phyloP scores from a whole-genome alignment of 2,888 invertebrate species.

The Tuberolachnus salignus region DNA sequence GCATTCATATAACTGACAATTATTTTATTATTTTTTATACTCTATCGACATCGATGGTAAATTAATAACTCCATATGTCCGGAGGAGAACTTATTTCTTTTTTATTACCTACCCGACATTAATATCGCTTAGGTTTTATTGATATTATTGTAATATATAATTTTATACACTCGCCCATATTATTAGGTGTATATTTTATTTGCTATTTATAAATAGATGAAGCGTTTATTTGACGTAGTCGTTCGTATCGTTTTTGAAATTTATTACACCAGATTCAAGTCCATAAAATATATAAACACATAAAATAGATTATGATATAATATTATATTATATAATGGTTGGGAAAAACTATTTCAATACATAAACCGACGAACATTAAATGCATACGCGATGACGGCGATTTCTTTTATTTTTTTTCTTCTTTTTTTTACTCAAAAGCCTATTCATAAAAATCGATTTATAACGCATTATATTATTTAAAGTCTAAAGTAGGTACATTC shows the following conservation, averaged over 20 bases:
- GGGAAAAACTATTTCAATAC: conserved; percentile 14
- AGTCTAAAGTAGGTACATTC: conserved; percentile 5
- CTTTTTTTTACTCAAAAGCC: background rate
- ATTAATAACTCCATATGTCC: background rate
- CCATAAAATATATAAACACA: background rate
- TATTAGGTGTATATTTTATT: background rate
- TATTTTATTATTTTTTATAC: too few relatives aligned
- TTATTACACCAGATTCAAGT: background rate
- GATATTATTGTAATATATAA: too few relatives aligned
- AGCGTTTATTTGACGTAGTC: background rate
- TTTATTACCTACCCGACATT: background rate
- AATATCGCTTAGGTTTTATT: background rate
- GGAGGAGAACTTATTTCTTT: background rate
- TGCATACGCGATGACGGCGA: background rate
- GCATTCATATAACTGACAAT: too few relatives aligned
- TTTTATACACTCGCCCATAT: too few relatives aligned
- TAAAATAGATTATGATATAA: conserved; percentile 41
- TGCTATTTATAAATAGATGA: background rate
- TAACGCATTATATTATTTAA: conserved; percentile 35
- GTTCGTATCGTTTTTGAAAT: conserved; percentile 3
- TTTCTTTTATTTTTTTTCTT: background rate
- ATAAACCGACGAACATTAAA: conserved; percentile 21
- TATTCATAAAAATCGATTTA: conserved; percentile 37
- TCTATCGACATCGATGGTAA: too few relatives aligned
- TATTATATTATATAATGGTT: background rate